These are phyloP conservation scores for Cettia cetti DNA, from an alignment of 2,113 vertebrate genomes.

Conservation along the genomic window DNA sequence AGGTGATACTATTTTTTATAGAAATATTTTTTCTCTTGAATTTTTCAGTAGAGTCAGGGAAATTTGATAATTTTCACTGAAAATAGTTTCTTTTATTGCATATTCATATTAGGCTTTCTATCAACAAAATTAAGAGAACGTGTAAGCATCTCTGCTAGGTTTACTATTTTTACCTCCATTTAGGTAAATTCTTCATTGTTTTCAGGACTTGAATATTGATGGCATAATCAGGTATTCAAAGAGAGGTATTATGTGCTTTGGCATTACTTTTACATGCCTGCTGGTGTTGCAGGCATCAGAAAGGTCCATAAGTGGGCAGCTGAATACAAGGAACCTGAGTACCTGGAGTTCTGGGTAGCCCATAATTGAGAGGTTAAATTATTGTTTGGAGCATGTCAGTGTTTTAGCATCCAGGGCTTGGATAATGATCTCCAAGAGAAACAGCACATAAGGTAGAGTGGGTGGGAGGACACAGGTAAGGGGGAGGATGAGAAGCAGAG, in stretches of 20 bases:
- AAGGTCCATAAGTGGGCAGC: neutral
- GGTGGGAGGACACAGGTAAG: neutral
- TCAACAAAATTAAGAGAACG: neutral
- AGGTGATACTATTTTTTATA: neutral
- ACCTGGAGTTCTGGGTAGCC: neutral
- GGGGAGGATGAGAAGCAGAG: neutral
- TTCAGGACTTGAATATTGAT: neutral
- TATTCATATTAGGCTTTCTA: neutral
- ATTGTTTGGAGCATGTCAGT: neutral
- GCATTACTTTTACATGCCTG: neutral
- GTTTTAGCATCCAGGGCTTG: neutral
- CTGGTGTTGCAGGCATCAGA: neutral
- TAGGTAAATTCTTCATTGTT: neutral
- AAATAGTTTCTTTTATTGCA: neutral
- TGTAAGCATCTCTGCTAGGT: neutral
- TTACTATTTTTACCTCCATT: neutral
- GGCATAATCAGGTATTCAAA: neutral
- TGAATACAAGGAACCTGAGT: neutral
- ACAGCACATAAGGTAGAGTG: neutral
- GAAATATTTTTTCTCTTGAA: neutral
- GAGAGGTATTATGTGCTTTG: neutral
- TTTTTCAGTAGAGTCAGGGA: neutral
- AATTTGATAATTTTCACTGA: neutral
- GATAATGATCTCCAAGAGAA: neutral
- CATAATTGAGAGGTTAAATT: neutral